Conservation (phyloP, 2,113 vertebrate species). For the Podarcis raffonei region DNA sequence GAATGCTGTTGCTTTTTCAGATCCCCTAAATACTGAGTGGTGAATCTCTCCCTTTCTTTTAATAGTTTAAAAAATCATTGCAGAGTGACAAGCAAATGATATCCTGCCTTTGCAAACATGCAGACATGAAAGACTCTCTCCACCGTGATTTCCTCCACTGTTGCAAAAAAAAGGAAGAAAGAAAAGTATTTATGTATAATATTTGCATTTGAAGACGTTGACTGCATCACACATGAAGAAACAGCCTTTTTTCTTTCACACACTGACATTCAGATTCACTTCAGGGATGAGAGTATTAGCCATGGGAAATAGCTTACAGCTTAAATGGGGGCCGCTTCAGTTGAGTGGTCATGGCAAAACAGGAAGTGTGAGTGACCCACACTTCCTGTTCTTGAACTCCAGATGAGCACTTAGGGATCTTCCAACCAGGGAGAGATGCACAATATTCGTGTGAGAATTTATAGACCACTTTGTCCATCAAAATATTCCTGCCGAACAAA, state of each 20-base stretch:
- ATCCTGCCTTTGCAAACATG: slow-evolving; percentile 20
- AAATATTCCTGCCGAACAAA: neutral
- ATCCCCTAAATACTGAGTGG: neutral
- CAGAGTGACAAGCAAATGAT: slow-evolving; percentile 51
- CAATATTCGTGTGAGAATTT: neutral
- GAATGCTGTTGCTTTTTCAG: too few species aligned
- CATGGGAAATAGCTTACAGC: neutral
- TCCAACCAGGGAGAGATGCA: neutral
- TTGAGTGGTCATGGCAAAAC: neutral
- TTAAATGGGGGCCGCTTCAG: neutral
- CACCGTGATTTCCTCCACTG: neutral
- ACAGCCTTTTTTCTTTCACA: neutral
- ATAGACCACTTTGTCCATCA: neutral
- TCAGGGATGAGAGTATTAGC: neutral
- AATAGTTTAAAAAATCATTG: slow-evolving; percentile 48
- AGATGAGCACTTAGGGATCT: neutral
- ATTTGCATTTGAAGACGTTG: neutral
- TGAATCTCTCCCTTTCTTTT: slow-evolving; percentile 30
- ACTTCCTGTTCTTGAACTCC: neutral
- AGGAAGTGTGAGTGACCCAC: neutral
- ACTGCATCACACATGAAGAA: neutral
- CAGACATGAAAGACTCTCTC: slow-evolving; percentile 38
- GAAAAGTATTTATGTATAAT: slow-evolving; percentile 31
- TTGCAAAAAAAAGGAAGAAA: neutral
- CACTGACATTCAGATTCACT: neutral